These are phyloP conservation scores for Sarcophaga variegata DNA, from an alignment of 2,888 invertebrate species.

Conservation along the genomic window DNA sequence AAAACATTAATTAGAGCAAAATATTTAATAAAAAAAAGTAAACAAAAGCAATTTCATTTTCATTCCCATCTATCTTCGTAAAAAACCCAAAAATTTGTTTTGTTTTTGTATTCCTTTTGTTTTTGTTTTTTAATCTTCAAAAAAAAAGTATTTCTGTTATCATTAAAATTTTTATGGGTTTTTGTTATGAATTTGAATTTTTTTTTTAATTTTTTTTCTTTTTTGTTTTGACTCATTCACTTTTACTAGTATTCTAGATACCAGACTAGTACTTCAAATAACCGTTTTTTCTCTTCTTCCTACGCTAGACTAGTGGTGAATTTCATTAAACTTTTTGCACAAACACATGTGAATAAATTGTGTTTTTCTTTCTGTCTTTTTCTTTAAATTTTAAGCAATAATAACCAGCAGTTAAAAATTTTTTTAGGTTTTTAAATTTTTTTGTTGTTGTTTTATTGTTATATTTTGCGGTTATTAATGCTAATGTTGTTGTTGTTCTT, in stretches of 20 bases:
- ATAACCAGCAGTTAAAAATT: slow-evolving; percentile 15
- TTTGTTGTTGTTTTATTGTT: slow-evolving; percentile 12
- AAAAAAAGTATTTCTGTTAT: slow-evolving; percentile 37
- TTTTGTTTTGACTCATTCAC: not conserved
- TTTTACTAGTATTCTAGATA: slow-evolving; percentile 6
- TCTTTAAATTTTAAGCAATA: slow-evolving; percentile 20
- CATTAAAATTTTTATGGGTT: slow-evolving; percentile 28
- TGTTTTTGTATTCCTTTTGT: no score
- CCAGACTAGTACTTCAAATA: slow-evolving; percentile 5
- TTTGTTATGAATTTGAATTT: not conserved
- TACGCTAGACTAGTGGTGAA: not conserved
- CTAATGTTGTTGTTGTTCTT: slow-evolving; percentile 37
- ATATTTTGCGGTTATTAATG: slow-evolving; percentile 8
- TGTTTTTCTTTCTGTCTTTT: not conserved
- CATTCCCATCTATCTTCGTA: not conserved
- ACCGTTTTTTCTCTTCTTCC: not conserved
- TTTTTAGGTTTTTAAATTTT: slow-evolving; percentile 25
- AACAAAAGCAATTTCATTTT: slow-evolving; percentile 7
- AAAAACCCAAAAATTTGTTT: slow-evolving; percentile 21
- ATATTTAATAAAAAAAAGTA: not conserved
- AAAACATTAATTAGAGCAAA: not conserved
- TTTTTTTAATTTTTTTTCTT: not conserved
- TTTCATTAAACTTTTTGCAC: slow-evolving; percentile 3
- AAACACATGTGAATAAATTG: slow-evolving; percentile 13
- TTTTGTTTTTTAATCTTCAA: slow-evolving; percentile 7